Conservation (phyloP, 2,113 vertebrate species). For the Tychaedon coryphoeus region DNA sequence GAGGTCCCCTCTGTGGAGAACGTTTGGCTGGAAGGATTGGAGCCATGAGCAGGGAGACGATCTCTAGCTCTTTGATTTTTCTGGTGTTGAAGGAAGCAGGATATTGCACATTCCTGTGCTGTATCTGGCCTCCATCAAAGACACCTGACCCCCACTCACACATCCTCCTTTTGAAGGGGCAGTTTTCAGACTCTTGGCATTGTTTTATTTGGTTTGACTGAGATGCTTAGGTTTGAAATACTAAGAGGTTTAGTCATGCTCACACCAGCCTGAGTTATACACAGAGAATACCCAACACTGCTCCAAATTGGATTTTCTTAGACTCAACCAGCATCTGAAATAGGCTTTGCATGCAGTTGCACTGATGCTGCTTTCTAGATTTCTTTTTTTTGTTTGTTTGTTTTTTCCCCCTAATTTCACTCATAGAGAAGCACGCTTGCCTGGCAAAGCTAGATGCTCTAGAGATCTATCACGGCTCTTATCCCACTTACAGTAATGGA, state of each 20-base stretch:
- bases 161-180: not conserved
- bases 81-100: not conserved
- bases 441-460: not conserved
- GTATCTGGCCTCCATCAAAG: not conserved
- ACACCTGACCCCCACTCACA: not conserved
- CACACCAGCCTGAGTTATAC: not conserved
- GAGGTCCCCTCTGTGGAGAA: not conserved
- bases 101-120: not conserved
- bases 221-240: not conserved
- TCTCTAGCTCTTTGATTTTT: not conserved
- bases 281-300: not conserved
- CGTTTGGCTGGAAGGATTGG: not conserved
- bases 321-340: not conserved
- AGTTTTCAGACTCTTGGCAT: not conserved
- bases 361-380: not conserved
- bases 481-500: not conserved
- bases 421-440: not conserved
- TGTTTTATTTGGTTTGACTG: not conserved
- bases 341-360: not conserved
- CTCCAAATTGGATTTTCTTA: not conserved
- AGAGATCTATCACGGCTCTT: not conserved
- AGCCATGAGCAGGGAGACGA: not conserved
- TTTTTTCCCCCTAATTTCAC: accelerated
- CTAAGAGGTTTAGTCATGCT: not conserved
- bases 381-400: accelerated